Conservation (phyloP, 2,797 vertebrate genomes). For the Fistularia commersonii region DNA sequence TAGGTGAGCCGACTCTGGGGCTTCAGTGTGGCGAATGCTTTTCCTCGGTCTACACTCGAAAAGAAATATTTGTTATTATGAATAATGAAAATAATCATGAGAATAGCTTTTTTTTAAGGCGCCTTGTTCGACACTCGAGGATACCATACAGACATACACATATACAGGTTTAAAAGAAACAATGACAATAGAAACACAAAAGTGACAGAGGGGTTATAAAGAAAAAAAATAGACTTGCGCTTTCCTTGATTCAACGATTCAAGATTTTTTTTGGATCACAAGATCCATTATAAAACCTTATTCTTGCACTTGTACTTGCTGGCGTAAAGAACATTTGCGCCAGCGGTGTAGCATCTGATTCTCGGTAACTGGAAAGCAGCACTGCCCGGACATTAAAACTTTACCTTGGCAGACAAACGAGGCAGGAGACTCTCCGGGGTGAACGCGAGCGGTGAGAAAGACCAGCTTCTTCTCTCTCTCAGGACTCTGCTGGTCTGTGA, state of each 20-base stretch:
- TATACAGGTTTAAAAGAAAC: too few species aligned
- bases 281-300: not conserved
- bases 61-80: too few species aligned
- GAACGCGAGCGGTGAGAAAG: constrained; percentile 91
- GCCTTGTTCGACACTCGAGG: too few species aligned
- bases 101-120: too few species aligned
- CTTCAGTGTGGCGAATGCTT: not conserved
- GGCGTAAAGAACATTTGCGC: not conserved
- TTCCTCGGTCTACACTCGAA: too few species aligned
- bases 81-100: too few species aligned
- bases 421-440: constrained; percentile 96
- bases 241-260: not conserved
- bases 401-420: constrained; percentile 98
- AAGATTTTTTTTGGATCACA: not conserved
- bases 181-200: too few species aligned
- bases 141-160: too few species aligned
- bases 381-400: constrained; percentile 30
- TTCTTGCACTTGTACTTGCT: not conserved
- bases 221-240: not conserved
- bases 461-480: constrained; percentile 89
- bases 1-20: not conserved
- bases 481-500: constrained; percentile 77
- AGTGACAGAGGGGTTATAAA: too few species aligned
- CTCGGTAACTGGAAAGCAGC: not conserved
- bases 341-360: constrained; percentile 7